Percentiles rank a stretch among this genome's conserved stretches.
These are phyloP conservation scores for Danaus melanippus DNA, from an alignment of 1,140 invertebrate species.

Conservation along the genomic window DNA sequence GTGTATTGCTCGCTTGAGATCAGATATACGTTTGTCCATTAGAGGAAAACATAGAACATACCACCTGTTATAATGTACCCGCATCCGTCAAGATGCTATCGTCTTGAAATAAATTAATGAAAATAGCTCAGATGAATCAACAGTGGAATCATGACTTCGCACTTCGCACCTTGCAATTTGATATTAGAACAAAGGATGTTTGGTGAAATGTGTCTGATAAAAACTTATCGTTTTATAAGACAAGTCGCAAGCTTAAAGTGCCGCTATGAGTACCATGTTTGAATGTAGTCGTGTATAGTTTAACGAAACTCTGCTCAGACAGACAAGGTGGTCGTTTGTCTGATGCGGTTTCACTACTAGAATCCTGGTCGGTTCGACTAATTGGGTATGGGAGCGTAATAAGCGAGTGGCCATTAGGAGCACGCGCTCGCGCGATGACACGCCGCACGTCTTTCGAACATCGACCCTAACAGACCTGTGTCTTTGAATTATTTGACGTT, in stretches of 20 bases:
- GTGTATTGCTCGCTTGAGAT: slow-evolving; percentile 27
- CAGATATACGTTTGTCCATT: slow-evolving; percentile 51
- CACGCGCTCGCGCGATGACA: slow-evolving; percentile 35
- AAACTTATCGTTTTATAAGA: slow-evolving; percentile 8
- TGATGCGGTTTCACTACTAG: slow-evolving; percentile 30
- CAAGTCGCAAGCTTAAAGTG: slow-evolving; percentile 5
- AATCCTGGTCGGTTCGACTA: slow-evolving; percentile 39
- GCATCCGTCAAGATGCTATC: slow-evolving; percentile 63
- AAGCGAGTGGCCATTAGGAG: slow-evolving; percentile 35
- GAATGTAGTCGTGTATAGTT: slow-evolving; percentile 2
- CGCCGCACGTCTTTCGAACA: slow-evolving; percentile 18
- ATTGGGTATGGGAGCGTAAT: slow-evolving; percentile 42
- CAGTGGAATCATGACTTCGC: slow-evolving; percentile 41
- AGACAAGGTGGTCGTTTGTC: slow-evolving; percentile 21
- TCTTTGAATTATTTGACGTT: too few relatives aligned
- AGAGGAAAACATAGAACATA: slow-evolving; percentile 61
- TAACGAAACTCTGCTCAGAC: slow-evolving; percentile 3
- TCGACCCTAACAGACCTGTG: slow-evolving; percentile 10
- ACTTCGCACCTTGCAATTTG: slow-evolving; percentile 42
- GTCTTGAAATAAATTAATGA: slow-evolving; percentile 55
- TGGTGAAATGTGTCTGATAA: slow-evolving; percentile 14
- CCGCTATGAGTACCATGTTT: slow-evolving; percentile 6
- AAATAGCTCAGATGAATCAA: slow-evolving; percentile 46
- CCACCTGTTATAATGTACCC: slow-evolving; percentile 54
- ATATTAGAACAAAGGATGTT: slow-evolving; percentile 29